Evolutionary conservation across 2,113 vertebrate genomes (phyloP).

Genomic region (Tyto alba): DNA sequence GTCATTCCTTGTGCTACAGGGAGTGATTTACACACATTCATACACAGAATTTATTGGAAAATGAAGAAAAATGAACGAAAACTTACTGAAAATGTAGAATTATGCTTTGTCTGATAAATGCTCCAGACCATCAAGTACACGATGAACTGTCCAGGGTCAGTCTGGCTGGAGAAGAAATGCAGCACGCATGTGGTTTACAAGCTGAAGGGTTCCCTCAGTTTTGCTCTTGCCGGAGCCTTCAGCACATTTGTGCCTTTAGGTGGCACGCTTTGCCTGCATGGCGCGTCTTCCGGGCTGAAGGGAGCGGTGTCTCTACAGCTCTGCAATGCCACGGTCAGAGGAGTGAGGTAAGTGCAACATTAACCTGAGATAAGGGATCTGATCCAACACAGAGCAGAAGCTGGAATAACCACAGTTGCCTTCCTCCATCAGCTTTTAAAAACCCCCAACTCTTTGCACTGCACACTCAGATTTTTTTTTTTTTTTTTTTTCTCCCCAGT

Average conservation of each 20-base stretch:
- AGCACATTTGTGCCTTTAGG: conserved; percentile 16
- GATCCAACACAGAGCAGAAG: neutral
- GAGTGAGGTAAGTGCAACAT: fast-evolving
- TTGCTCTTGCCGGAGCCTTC: neutral
- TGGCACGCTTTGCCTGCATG: neutral
- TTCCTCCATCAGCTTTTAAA: neutral
- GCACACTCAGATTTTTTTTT: neutral
- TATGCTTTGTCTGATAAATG: neutral
- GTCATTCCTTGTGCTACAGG: neutral
- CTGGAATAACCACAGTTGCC: neutral
- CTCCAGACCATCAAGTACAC: neutral
- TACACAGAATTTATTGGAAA: neutral
- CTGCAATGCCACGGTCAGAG: too few relatives aligned
- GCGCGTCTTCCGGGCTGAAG: fast-evolving
- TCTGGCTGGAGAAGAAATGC: neutral
- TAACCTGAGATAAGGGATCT: neutral
- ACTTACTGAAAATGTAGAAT: neutral
- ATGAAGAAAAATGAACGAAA: neutral
- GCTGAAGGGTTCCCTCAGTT: fast-evolving
- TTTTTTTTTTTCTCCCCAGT: neutral
- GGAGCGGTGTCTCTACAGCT: neutral
- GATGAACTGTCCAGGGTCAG: neutral
- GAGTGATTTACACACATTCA: neutral
- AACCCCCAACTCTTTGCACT: neutral
- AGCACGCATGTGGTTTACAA: neutral